Conservation (phyloP, 2,888 invertebrate species). For the Drosophila yooni region DNA sequence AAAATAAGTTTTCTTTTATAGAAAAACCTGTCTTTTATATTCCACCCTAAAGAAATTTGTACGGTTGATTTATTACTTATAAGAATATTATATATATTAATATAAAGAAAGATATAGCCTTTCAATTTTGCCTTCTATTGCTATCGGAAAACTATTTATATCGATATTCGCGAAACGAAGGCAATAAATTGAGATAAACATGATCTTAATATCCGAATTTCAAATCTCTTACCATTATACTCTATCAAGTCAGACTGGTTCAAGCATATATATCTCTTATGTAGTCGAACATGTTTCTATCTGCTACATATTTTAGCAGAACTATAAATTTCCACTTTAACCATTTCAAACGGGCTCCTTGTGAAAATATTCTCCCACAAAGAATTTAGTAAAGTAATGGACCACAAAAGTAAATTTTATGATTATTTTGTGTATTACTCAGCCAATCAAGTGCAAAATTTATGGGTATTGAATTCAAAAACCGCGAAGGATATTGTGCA, state of each 20-base stretch:
- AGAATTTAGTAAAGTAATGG: too few species aligned
- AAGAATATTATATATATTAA: neutral
- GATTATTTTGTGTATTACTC: neutral
- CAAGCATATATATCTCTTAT: neutral
- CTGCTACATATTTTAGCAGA: neutral
- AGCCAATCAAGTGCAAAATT: neutral
- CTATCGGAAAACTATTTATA: neutral
- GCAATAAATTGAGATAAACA: neutral
- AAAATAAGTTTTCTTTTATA: neutral
- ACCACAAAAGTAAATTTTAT: neutral
- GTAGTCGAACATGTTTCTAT: neutral
- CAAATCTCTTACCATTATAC: neutral
- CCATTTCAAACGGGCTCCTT: too few species aligned
- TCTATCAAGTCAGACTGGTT: neutral
- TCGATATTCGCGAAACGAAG: neutral
- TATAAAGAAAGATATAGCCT: too few species aligned
- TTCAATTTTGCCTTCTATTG: neutral
- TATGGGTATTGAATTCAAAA: neutral
- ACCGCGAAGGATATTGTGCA: slow-evolving; percentile 9
- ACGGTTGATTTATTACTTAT: neutral
- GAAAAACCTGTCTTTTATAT: too few species aligned
- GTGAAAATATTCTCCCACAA: too few species aligned
- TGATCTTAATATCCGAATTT: neutral
- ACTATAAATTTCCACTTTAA: neutral
- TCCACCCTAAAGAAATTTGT: neutral